Conservation (phyloP, 2,113 vertebrate genomes). For the Mystacornis crossleyi region DNA sequence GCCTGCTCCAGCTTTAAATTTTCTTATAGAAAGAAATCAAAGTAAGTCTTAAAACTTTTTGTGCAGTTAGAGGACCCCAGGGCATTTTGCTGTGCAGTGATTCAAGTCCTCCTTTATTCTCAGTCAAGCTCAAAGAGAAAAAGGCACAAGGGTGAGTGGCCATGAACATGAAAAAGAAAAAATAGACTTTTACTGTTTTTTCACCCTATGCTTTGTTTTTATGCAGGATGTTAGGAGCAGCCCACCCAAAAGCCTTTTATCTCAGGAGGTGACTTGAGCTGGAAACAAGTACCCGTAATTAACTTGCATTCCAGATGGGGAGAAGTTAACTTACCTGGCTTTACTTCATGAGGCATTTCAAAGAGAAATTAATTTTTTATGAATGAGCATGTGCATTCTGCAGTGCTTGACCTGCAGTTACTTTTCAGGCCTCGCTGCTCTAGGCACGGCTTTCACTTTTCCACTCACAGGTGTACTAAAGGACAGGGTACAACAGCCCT, state of each 20-base stretch:
- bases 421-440: background rate
- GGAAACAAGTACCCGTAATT: slow-evolving; percentile 36
- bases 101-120: background rate
- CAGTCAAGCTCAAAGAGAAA: background rate
- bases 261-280: background rate
- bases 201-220: background rate
- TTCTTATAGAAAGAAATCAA: background rate
- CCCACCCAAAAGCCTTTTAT: slow-evolving; percentile 4
- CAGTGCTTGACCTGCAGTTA: background rate
- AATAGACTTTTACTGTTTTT: background rate
- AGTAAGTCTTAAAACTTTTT: background rate
- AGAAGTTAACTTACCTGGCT: background rate
- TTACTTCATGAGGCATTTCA: background rate
- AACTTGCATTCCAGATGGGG: slow-evolving; percentile 19
- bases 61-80: background rate
- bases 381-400: background rate
- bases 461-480: rapidly evolving
- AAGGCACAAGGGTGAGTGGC: background rate
- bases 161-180: background rate
- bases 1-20: background rate
- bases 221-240: background rate
- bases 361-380: background rate
- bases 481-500: background rate
- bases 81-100: background rate
- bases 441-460: background rate